Conservation (phyloP, 2,113 vertebrate species). For the Neolamprologus toae region DNA sequence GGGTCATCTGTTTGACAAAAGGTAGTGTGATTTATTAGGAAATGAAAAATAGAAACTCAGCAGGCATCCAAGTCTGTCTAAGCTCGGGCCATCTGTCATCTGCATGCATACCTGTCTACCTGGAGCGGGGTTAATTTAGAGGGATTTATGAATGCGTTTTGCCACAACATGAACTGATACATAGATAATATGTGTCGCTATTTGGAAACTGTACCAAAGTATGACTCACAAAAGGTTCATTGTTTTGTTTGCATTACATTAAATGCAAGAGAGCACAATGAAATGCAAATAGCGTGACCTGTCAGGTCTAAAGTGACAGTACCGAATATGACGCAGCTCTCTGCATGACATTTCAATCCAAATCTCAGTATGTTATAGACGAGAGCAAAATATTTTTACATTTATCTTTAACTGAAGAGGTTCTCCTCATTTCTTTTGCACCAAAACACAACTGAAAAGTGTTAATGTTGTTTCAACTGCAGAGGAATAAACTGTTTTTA, state of each 20-base stretch:
- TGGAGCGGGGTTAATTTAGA: not conserved
- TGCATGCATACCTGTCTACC: not conserved
- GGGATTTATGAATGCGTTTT: not conserved
- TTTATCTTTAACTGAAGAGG: not conserved
- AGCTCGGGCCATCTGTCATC: slow-evolving; percentile 16
- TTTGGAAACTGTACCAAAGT: not conserved
- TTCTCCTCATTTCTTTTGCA: not conserved
- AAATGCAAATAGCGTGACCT: not conserved
- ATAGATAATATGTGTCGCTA: not conserved
- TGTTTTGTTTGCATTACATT: not conserved
- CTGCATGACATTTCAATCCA: not conserved
- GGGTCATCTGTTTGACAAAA: slow-evolving; percentile 8
- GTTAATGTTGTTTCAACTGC: not conserved
- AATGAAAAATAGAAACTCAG: not conserved
- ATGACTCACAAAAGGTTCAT: not conserved
- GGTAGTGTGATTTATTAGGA: not conserved
- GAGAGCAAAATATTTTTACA: not conserved
- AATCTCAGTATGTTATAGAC: not conserved
- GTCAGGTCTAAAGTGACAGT: not conserved
- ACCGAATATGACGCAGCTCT: not conserved
- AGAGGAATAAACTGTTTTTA: not conserved
- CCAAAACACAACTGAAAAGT: not conserved
- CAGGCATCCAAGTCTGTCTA: not conserved
- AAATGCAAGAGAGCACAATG: not conserved
- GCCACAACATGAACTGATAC: not conserved